Base-by-base conservation (phyloP, 2,888 invertebrate species). In the Rhogogaster chlorosoma region DNA sequence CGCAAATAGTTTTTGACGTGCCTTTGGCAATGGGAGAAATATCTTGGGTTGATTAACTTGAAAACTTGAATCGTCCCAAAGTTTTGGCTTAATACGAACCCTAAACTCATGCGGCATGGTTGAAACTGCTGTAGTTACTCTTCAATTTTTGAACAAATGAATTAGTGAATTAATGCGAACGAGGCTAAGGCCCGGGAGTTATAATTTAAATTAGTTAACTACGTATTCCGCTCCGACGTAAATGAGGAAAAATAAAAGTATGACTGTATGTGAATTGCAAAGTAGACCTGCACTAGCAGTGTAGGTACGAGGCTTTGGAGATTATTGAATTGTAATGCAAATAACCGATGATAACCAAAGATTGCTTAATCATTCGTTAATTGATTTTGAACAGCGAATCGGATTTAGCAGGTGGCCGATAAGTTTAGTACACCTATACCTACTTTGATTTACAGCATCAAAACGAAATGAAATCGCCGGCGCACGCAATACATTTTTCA, bases 381-480 rank as follows among this genome's bases (percentile, higher is more conserved):
- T 73, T 73, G 38, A 42, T 73, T 42, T 36, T 73, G 15, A 73
- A 42, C 12, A 42, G 42, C 18, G 18, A 9, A 9, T 12, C 18
- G 45, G 29, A 45, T 45, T 49, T 12, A 61, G 42, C 29, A 70
- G 29, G 67, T 45, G 7, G 67, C 70, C 15, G 83, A 45, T 67
- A 32, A 83, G 26, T 83, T 83, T 45, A 7, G 1, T 83, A 15
- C 15, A 32, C 29, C 42, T 73, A 18, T 32, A 38, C 42, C 71
- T 73, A 22, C 38, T 36, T 53, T 73, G 57, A 84, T 61, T 36
- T 71, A 71, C 61, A 45, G 67, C 84, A 83, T 87, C 84, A n/a
- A 42, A 49, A 29, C 22, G 22, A 80, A 67, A 82, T 38, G 83
- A 83, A 45, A 45, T 18, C 29, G 83, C 29, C 67, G n/a, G 38